Percentiles rank a stretch among this genome's conserved stretches.
Evolutionary conservation across 2,797 vertebrate species (phyloP).

Genomic region (Molossus molossus): DNA sequence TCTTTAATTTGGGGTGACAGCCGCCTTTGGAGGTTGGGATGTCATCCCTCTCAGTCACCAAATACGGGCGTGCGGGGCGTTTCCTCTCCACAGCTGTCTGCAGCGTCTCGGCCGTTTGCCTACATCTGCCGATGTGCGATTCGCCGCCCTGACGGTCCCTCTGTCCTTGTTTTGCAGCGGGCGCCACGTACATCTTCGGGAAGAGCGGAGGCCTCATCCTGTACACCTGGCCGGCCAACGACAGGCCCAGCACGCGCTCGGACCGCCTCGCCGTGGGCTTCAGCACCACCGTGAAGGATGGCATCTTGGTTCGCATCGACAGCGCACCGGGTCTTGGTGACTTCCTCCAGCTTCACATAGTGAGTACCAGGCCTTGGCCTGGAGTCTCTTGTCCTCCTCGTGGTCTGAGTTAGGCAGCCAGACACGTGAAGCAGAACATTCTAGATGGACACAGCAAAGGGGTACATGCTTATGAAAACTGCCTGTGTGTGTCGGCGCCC

Average conservation of each 20-base stretch:
- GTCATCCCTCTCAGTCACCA: slow-evolving; percentile 7
- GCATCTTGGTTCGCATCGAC: slow-evolving; percentile 97
- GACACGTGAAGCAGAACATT: not conserved
- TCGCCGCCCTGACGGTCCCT: slow-evolving; percentile 67
- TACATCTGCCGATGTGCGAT: not conserved
- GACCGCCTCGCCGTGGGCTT: slow-evolving; percentile 98
- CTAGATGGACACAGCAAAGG: not conserved
- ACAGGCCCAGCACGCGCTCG: slow-evolving; percentile 97
- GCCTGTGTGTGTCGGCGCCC: rapidly evolving
- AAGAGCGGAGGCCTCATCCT: slow-evolving; percentile 98
- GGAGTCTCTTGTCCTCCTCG: not conserved
- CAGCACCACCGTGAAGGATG: slow-evolving; percentile 98
- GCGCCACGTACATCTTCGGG: slow-evolving; percentile 98
- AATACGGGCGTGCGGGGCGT: not conserved
- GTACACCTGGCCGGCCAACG: slow-evolving; percentile 97
- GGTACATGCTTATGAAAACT: not conserved
- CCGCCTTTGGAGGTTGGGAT: not conserved
- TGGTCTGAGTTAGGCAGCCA: not conserved
- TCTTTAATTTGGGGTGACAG: slow-evolving; percentile 61
- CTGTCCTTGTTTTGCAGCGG: slow-evolving; percentile 91
- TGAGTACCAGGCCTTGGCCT: slow-evolving; percentile 90
- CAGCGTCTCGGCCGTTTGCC: slow-evolving; percentile 30
- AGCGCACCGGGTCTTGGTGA: slow-evolving; percentile 97
- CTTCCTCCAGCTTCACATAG: slow-evolving; percentile 98
- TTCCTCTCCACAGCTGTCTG: not conserved